Conservation (phyloP, 2,113 vertebrate genomes). For the Notothenia coriiceps region DNA sequence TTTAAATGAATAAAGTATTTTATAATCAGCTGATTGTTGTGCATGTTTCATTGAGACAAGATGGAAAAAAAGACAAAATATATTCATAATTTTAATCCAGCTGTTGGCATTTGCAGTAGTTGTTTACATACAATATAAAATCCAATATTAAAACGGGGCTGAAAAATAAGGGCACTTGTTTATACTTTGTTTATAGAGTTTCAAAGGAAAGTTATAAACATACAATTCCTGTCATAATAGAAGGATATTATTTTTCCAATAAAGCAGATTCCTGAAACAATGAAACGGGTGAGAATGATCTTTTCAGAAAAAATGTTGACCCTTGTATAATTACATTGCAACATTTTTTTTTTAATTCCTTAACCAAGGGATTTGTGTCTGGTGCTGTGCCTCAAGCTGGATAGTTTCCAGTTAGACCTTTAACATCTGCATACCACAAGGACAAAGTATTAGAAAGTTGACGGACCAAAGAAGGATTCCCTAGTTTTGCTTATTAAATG, state of each 20-base stretch:
- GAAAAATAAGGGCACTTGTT: constrained; percentile 75
- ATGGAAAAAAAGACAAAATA: constrained; percentile 36
- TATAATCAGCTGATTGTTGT: background rate
- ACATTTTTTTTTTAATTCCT: constrained; percentile 30
- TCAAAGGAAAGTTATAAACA: constrained; percentile 41
- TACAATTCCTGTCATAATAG: constrained; percentile 32
- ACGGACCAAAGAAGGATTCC: constrained; percentile 43
- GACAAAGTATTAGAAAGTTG: constrained; percentile 59
- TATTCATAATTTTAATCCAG: constrained; percentile 81
- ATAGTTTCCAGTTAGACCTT: constrained; percentile 71
- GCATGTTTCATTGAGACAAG: background rate
- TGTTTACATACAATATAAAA: constrained; percentile 78
- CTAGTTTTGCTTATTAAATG: constrained; percentile 44
- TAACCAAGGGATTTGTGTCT: constrained; percentile 52
- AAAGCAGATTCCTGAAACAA: constrained; percentile 44
- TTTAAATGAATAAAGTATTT: constrained; percentile 49
- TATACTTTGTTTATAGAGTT: constrained; percentile 59
- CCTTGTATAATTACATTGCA: constrained; percentile 14
- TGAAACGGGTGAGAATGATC: constrained; percentile 25
- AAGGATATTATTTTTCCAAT: constrained; percentile 39
- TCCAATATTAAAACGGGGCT: constrained; percentile 73
- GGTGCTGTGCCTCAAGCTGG: constrained; percentile 45
- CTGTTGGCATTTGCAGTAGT: constrained; percentile 80
- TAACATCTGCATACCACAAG: constrained; percentile 43
- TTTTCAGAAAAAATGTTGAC: constrained; percentile 13